Percentiles rank a stretch among this genome's conserved stretches.
Conservation (phyloP, 1,140 invertebrate species). For the Ephestia elutella region DNA sequence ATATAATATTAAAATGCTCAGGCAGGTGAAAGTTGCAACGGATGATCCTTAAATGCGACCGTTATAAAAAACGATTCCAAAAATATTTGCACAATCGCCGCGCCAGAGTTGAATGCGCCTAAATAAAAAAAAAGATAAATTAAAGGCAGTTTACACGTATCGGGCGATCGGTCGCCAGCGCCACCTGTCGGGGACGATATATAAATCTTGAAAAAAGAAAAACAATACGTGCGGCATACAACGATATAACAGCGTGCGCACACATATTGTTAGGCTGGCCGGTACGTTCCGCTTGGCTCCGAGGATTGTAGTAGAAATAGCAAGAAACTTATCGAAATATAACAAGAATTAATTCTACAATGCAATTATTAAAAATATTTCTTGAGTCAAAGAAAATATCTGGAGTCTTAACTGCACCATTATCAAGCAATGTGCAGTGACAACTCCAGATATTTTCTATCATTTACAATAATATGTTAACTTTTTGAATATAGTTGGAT, state of each 20-base stretch:
- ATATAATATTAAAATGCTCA: not conserved
- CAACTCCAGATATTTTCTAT: too few species aligned
- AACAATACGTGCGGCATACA: constrained; percentile 13
- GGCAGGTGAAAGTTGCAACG: not conserved
- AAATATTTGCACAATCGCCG: constrained; percentile 7
- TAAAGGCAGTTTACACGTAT: constrained; percentile 47
- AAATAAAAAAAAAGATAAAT: constrained; percentile 40
- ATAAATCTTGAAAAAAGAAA: constrained; percentile 43
- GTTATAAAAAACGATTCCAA: constrained; percentile 8
- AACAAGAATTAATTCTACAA: too few species aligned
- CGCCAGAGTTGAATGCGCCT: constrained; percentile 26
- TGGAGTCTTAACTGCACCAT: too few species aligned
- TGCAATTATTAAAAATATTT: too few species aligned
- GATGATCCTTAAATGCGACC: not conserved
- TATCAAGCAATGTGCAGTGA: too few species aligned
- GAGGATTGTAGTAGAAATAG: too few species aligned
- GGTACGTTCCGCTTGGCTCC: too few species aligned
- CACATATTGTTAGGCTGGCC: not conserved
- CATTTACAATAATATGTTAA: too few species aligned
- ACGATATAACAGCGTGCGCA: not conserved
- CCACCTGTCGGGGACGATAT: constrained; percentile 53
- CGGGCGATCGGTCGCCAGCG: constrained; percentile 34
- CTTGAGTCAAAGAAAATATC: too few species aligned
- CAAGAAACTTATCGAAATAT: too few species aligned
- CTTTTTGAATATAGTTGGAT: too few species aligned